These are phyloP conservation scores for Perdita meconis DNA, from an alignment of 2,888 invertebrate species.

Conservation along the genomic window DNA sequence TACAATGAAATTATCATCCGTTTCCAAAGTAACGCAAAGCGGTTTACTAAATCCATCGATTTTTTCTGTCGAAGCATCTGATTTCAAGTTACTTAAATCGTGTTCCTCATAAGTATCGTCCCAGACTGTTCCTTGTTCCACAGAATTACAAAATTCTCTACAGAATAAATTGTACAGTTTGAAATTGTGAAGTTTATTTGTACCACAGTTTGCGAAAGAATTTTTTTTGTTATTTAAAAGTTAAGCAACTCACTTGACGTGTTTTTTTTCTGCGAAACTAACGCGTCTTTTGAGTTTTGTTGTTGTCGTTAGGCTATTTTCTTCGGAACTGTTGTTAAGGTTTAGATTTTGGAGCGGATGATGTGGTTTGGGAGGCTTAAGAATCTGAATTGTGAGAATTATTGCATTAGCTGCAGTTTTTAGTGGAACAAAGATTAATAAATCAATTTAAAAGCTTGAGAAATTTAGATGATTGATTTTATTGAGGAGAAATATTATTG, in stretches of 20 bases:
- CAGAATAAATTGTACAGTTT: slow-evolving; percentile 25
- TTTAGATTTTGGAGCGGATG: slow-evolving; percentile 74
- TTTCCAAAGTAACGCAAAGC: background rate
- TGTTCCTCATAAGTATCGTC: slow-evolving; percentile 80
- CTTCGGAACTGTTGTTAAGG: slow-evolving; percentile 65
- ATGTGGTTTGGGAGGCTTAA: slow-evolving; percentile 75
- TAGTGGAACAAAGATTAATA: background rate
- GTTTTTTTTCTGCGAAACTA: slow-evolving; percentile 81
- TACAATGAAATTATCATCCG: background rate
- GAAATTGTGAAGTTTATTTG: too few relatives aligned
- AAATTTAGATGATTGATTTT: slow-evolving; percentile 1
- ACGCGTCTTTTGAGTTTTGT: slow-evolving; percentile 77
- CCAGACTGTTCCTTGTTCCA: slow-evolving; percentile 80
- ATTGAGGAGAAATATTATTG: background rate
- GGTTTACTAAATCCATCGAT: background rate
- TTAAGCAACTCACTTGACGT: slow-evolving; percentile 76
- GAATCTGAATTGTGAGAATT: slow-evolving; percentile 70
- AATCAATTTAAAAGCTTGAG: slow-evolving; percentile 9
- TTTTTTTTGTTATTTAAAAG: slow-evolving; percentile 5
- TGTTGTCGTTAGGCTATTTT: slow-evolving; percentile 68
- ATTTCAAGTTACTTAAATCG: slow-evolving; percentile 72
- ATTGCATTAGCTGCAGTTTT: background rate
- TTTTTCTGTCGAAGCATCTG: slow-evolving; percentile 7
- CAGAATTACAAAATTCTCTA: slow-evolving; percentile 79
- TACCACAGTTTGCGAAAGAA: too few relatives aligned